Evolutionary conservation across 30 jellyfish, hydroid and myxozoan species (phyloP), one percentile per base, ranked within the genome.

Genomic region (Sanderia malayensis): DNA sequence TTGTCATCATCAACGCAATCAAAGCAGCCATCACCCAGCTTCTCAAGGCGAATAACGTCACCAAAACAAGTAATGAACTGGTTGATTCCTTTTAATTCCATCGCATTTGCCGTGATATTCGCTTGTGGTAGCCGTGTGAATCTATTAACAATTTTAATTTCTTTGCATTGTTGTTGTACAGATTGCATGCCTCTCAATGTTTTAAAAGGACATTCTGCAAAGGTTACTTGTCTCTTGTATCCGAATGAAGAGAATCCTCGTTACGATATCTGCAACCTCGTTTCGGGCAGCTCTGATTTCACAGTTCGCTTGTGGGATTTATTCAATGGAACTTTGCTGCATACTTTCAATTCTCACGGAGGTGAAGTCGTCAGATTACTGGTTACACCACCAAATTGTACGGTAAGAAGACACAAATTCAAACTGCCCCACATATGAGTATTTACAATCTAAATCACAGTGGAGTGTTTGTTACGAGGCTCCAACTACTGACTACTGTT

Each of bases 171-270:
- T n/a, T n/a, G n/a, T n/a, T n/a, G n/a, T n/a, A n/a, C 78, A 89
- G 97, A 67, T 46, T 59, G 76, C 31, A 70, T 71, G 19, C 83
- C 93, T 22, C 74, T 68, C 24, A 46, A 55, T 19, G 45, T 80
- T 32, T 70, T 92, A 33, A 66, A 63, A 26, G 99, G 99, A 31
- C 99, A 94, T 72, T n/a, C 72, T 55, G 95, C 95, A 13, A 81
- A 79, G 31, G 95, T 94, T 63, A 94, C 99, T 6, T 78, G 96
- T 73, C 46, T 94, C 30, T 77, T 87, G 61, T 88, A 94, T 66
- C 99, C 99, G 19, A 95, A 87, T 46, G 99, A 88, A 61, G 99
- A 94, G 73, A 87, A 87, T 61, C 96, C 97, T 66, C 97, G 97
- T 34, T 94, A 94, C 76, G 94, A 88, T 46, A 44, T 77, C 29